Base-by-base conservation (phyloP, 35 echinoderm and acorn worm species). In the Heliocidaris tuberculata region DNA sequence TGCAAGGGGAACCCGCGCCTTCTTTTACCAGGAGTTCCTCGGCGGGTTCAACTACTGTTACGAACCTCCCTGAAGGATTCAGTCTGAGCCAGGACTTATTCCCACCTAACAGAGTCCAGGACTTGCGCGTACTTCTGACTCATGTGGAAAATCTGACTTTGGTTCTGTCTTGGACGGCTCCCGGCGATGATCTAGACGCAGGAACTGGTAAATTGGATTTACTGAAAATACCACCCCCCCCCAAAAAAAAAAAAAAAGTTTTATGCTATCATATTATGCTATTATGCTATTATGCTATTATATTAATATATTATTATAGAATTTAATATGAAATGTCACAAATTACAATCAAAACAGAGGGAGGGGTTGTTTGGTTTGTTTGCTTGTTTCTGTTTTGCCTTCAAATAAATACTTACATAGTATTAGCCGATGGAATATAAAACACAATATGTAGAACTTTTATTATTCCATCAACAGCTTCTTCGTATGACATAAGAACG, bases 151-250 rank as follows among this genome's bases (percentile, higher is more conserved):
- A 96, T 19, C 85, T 19, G 42, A 50, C 94, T 2, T 85, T 97
- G 32, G 85, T 65, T 10, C 85, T 97, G 21, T 30, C 71, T 35
- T 97, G 94, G 94, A 95, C 95, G 47, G 97, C 97, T 56, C 94
- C 95, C 7, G 97, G 97, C 11, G 95, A 95, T 86, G 94, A 98
- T 30, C 86, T 96, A 7, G 97, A 98, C 86, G 30, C 47, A 32
- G 97, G 97, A 17, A 86, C 65, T 95, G 97, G 97, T 98, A 93
- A 47, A 30, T 1, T 88, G 7, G 13, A 12, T 88, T 48, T 88
- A 15, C 15, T 35, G 2, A 32, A 88, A 2, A 88, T 24, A 31
- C n/a, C 7, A 88, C 8, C 2, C 86, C 30, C 47, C n/a, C n/a
- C n/a, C n/a, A n/a, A n/a, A n/a, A n/a, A n/a, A n/a, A n/a, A n/a